Conservation (phyloP, 2,113 vertebrate genomes). For the Machaerirhynchus nigripectus region DNA sequence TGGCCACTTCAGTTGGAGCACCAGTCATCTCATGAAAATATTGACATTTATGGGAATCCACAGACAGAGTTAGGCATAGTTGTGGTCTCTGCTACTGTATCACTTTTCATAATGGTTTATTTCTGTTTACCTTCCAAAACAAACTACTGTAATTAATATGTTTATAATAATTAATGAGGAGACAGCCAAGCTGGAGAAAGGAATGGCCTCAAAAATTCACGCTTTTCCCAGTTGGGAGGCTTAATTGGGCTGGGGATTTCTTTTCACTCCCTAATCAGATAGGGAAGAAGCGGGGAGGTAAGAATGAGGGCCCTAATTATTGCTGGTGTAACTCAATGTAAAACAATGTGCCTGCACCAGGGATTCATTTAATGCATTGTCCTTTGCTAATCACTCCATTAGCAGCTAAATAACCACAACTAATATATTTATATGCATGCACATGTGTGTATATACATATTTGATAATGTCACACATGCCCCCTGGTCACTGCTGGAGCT, state of each 20-base stretch:
- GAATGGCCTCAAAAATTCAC: not conserved
- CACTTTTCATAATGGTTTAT: constrained; percentile 31
- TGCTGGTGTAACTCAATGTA: not conserved
- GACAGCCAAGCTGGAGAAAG: not conserved
- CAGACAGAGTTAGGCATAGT: not conserved
- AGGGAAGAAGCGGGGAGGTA: not conserved
- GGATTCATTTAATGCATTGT: not conserved
- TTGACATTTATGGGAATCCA: constrained; percentile 44
- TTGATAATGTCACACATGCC: not conserved
- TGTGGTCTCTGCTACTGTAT: constrained; percentile 22
- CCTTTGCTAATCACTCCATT: not conserved
- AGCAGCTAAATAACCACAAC: not conserved
- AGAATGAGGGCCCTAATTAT: not conserved
- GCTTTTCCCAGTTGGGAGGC: not conserved
- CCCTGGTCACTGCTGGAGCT: not conserved
- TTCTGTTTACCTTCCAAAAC: constrained; percentile 58
- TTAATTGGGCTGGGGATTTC: not conserved
- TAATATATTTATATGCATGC: not conserved
- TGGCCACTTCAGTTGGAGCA: constrained; percentile 7
- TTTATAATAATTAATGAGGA: constrained; percentile 25
- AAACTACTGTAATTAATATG: constrained; percentile 39
- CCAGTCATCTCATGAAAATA: constrained; percentile 33
- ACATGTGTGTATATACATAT: accelerated
- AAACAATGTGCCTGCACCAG: not conserved
- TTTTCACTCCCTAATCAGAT: not conserved